Evolutionary conservation across 1,140 invertebrate species (phyloP).

Genomic region (Aphaenogaster rudis): DNA sequence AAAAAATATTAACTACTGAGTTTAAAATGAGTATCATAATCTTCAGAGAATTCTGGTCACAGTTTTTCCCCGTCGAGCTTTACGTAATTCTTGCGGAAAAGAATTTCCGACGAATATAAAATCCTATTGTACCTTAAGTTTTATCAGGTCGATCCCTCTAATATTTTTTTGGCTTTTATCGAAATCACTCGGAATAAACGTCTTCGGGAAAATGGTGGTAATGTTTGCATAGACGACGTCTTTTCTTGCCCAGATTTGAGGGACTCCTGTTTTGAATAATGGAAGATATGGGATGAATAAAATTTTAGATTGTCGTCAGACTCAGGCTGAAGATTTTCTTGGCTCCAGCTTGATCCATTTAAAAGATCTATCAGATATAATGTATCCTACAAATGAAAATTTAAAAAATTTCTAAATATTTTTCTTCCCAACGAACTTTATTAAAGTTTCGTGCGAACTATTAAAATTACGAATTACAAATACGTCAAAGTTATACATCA

Average conservation of each 20-base stretch:
- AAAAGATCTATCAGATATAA: conserved; percentile 41
- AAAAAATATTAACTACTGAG: conserved; percentile 4
- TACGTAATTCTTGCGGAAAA: conserved; percentile 37
- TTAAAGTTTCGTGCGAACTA: neutral
- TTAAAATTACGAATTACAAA: neutral
- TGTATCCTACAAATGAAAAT: neutral
- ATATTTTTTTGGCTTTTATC: conserved; percentile 40
- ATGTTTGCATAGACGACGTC: conserved; percentile 69
- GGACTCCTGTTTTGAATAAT: conserved; percentile 71
- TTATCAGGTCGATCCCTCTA: conserved; percentile 11
- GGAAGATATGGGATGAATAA: conserved; percentile 64
- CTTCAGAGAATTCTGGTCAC: conserved; percentile 3
- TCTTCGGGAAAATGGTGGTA: conserved; percentile 68
- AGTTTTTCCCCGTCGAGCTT: neutral
- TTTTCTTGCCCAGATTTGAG: conserved; percentile 64
- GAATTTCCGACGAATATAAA: conserved; percentile 36
- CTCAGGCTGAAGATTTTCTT: conserved; percentile 3
- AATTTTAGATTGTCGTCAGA: conserved; percentile 46
- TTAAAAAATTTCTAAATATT: neutral
- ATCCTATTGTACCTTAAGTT: conserved; percentile 38
- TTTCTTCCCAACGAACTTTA: neutral
- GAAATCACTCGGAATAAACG: conserved; percentile 68
- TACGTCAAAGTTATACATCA: neutral
- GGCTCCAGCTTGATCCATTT: neutral
- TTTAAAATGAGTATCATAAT: neutral